Base-by-base conservation (phyloP, 1,140 invertebrate species). In the Rhopalosiphum maidis region DNA sequence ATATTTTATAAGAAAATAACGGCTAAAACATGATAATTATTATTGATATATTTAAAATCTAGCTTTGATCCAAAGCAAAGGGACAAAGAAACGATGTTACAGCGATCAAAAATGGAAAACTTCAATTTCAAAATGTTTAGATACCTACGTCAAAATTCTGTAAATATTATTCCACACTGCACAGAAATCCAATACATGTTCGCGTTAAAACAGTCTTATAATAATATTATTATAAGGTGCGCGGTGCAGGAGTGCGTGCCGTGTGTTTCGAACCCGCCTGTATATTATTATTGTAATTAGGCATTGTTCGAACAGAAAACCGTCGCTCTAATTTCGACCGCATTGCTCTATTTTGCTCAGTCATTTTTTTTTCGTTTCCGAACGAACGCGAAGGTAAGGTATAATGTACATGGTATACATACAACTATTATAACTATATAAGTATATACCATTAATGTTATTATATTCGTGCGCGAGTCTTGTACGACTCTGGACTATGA, bases 281-380 rank as follows among this genome's bases (percentile, higher is more conserved):
- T 23, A 35, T 37, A 35, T n/a, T 35, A n/a, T 30, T 91, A 91
- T 91, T 43, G 15, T 91, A 91, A 92, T 92, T 92, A 92, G 43
- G n/a, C 46, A 92, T 92, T 92, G 77, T 92, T 92, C 68, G 7
- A 35, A 35, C 6, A 4, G 37, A 37, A 25, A 41, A 85, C 25
- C 60, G 41, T 91, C 46, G 46, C 77, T 92, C 91, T 48, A 54
- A 37, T 92, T 92, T 92, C 46, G 91, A 46, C 22, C n/a, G 6
- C 43, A 35, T 83, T 92, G 41, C 55, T 60, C 37, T 30, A 68
- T 77, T 91, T 51, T 22, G 68, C 22, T 18, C 21, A 92, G 91
- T 92, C 91, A 92, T 92, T 92, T 89, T 21, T 51, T 88, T 30
- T 48, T 35, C 86, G 86, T 88, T 48, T 46, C 5, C 86, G 43